Evolutionary conservation across 1,140 invertebrate genomes (phyloP).

Genomic region (Metopolophium dirhodum): DNA sequence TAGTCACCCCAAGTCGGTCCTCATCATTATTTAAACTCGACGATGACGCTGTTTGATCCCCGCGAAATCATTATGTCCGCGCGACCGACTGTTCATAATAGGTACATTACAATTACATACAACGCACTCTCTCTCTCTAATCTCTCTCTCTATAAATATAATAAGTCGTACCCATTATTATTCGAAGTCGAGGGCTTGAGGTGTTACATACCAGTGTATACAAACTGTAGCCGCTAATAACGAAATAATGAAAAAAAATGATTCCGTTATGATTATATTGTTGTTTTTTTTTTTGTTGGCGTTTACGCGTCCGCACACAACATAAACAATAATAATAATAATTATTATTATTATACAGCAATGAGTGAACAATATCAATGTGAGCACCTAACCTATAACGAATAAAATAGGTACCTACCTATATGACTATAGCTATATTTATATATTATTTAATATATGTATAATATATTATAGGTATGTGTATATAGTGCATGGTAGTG

Average conservation of each 20-base stretch:
- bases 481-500: no score
- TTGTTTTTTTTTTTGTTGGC: background rate
- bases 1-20: background rate
- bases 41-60: background rate
- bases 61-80: background rate
- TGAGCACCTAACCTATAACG: background rate
- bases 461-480: no score
- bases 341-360: background rate
- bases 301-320: background rate
- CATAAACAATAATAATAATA: background rate
- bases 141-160: background rate
- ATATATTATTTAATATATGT: no score
- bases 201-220: background rate
- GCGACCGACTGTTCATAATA: background rate
- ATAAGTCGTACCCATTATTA: background rate
- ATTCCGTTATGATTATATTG: conserved; percentile 16
- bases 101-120: background rate
- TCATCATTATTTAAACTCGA: background rate
- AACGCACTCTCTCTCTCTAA: background rate
- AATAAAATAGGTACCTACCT: background rate
- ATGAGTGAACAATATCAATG: background rate
- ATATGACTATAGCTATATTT: no score
- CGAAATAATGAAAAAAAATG: background rate
- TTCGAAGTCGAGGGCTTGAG: background rate
- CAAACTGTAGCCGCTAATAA: background rate